A percentile compares a stretch with the other conserved stretches of the same genome.
These are phyloP conservation scores for Pristionchus pacificus DNA, from an alignment of 1,140 invertebrate genomes.

Conservation along the genomic window DNA sequence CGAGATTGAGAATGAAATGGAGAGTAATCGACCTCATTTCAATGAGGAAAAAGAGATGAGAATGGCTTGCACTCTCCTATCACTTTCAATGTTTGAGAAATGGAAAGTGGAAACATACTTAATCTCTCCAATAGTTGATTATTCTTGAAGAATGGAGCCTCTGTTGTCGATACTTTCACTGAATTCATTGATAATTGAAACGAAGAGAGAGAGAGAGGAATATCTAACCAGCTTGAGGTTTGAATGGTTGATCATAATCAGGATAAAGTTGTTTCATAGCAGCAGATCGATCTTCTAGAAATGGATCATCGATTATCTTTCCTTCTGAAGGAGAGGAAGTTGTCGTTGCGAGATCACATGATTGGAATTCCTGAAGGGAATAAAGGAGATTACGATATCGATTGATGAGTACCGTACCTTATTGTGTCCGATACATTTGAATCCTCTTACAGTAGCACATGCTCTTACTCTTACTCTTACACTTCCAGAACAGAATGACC, in stretches of 20 bases:
- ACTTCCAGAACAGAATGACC: slow-evolving; percentile 19
- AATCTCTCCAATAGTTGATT: background rate
- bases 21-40: no score
- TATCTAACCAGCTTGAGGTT: background rate
- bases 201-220: no score
- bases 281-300: slow-evolving; percentile 7
- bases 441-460: slow-evolving; percentile 19
- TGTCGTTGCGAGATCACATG: slow-evolving; percentile 5
- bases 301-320: slow-evolving; percentile 16
- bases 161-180: no score
- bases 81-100: no score
- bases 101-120: background rate
- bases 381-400: slow-evolving; percentile 1
- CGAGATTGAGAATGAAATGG: no score
- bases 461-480: slow-evolving; percentile 17
- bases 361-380: slow-evolving; percentile 25
- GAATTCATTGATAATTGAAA: no score
- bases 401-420: slow-evolving; percentile 5
- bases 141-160: background rate
- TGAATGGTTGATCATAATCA: slow-evolving; percentile 12
- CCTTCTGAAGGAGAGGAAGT: no score
- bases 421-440: slow-evolving; percentile 20
- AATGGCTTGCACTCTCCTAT: no score
- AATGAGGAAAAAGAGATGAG: no score
- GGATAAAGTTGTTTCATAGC: slow-evolving; percentile 23